Evolutionary conservation across 2,797 vertebrate genomes (phyloP).

Genomic region (Pseudochirops cupreus): DNA sequence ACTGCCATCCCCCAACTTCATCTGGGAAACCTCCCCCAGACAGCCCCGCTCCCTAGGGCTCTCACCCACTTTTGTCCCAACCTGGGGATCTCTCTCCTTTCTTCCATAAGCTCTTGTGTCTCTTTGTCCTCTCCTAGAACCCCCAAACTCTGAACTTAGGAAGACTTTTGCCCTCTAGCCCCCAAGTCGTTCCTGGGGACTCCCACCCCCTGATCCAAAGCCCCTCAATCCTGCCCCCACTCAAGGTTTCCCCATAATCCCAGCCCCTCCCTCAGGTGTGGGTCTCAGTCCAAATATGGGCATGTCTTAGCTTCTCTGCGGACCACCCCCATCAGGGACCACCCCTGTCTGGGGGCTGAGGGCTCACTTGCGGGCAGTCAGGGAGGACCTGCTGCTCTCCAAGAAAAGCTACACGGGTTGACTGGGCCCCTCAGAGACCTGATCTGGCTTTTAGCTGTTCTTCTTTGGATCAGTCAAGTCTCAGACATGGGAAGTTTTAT

Average conservation of each 20-base stretch:
- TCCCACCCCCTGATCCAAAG: not conserved
- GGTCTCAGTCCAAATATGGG: not conserved
- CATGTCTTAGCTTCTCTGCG: not conserved
- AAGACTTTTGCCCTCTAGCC: not conserved
- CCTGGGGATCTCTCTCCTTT: not conserved
- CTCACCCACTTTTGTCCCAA: not conserved
- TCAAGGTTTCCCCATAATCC: not conserved
- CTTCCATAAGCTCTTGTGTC: not conserved
- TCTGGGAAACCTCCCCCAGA: not conserved
- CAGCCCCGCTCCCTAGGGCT: not conserved
- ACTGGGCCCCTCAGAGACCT: not conserved
- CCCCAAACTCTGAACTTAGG: not conserved
- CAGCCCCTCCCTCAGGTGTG: not conserved
- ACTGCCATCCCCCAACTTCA: not conserved
- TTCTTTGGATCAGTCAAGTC: too few relatives aligned
- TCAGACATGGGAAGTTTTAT: too few relatives aligned
- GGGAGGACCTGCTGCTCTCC: too few relatives aligned
- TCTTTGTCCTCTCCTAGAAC: not conserved
- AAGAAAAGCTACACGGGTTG: too few relatives aligned
- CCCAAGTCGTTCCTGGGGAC: not conserved
- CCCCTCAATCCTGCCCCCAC: too few relatives aligned
- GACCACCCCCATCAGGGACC: not conserved
- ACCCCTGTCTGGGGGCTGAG: too few relatives aligned
- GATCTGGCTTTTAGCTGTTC: too few relatives aligned
- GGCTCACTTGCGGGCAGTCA: too few relatives aligned